Base-by-base conservation (phyloP, 2,888 invertebrate genomes). In the Pedicia rivosa region DNA sequence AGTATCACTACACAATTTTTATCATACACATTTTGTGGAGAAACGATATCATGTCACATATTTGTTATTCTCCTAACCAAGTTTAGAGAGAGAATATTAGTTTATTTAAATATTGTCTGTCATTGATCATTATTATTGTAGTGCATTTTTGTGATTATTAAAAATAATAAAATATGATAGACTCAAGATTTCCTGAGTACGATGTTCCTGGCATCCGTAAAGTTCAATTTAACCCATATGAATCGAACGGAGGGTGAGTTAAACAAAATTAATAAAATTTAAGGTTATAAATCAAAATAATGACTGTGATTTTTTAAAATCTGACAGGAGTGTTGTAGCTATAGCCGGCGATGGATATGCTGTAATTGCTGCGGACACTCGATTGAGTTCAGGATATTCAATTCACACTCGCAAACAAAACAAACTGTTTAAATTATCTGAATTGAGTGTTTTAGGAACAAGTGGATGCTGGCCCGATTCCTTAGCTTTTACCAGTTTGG, bases 401-500 rank as follows among this genome's bases (percentile, higher is more conserved):
- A 94, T 95, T 52, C 82, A 86, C 51, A 83, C 90, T 0, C 70
- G 94, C 26, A 74, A 87, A 39, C 86, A 88, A 54, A 78, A 82
- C 44, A 95, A 95, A 59, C 64, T 92, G 8, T 90, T 90, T 52
- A 66, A 72, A 44, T 60, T 95, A 47, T 83, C 90, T 0, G 65
- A 76, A 2, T 73, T 71, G 34, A 91, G 92, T 2, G 79, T 97
- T 25, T 65, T 98, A n/a, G 94, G 88, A 1, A 87, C 88, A 38
- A 78, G 88, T 15, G 97, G 97, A 14, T 98, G 97, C 61, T 95
- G 97, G 87, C 94, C 95, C 52, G 98, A 98, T 63, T 86, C 88
- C 4, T 65, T 95, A 13, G 88, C 95, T 2, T 65, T 98, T 33
- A 88, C 88, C 8, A 73, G 86, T 45, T 65, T 88, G 43, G 59